Conservation (phyloP, 2,113 vertebrate genomes). For the Apodemus speciosus region DNA sequence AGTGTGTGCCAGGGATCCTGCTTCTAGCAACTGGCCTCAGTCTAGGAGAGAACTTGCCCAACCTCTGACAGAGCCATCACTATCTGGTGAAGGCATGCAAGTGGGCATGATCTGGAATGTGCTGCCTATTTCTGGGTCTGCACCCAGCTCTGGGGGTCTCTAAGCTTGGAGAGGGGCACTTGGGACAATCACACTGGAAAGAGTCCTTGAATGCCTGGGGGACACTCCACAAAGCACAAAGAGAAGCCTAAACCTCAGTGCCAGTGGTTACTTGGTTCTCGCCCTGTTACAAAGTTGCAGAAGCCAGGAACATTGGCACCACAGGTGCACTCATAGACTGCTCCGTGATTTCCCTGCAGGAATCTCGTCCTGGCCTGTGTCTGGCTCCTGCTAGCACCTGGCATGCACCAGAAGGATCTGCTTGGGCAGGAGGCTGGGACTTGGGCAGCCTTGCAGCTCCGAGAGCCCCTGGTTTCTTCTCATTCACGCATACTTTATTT, state of each 20-base stretch:
- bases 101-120: neutral
- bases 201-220: neutral
- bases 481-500: neutral
- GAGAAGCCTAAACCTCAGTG: neutral
- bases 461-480: neutral
- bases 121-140: neutral
- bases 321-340: rapidly evolving
- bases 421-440: neutral
- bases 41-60: no score
- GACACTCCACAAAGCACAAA: neutral
- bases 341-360: rapidly evolving
- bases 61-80: neutral
- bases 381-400: neutral
- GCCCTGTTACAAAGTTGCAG: neutral
- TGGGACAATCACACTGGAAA: neutral
- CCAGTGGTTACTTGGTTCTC: neutral
- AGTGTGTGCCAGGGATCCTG: neutral
- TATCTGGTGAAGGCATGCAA: neutral
- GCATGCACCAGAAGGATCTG: neutral
- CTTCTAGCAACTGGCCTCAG: neutral
- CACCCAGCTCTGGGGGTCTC: neutral
- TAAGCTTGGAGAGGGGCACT: neutral
- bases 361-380: neutral
- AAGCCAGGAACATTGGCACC: neutral
- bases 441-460: neutral